These are phyloP conservation scores for Panulirus ornatus DNA, from an alignment of 1,140 invertebrate species.

Conservation along the genomic window DNA sequence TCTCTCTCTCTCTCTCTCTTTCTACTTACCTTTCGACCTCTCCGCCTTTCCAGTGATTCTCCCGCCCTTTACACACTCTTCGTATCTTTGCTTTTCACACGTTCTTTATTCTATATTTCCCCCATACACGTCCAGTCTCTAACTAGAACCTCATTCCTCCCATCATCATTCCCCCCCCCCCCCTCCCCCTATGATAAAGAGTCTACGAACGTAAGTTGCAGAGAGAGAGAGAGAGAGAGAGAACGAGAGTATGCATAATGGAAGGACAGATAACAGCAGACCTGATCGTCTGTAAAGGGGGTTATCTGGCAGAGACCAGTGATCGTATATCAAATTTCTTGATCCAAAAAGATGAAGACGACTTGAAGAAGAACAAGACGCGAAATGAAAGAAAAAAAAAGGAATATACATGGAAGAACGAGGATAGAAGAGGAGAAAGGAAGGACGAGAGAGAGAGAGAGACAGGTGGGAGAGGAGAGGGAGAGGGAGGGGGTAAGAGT, in stretches of 20 bases:
- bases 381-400: neutral
- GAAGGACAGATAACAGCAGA: too few relatives aligned
- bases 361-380: neutral
- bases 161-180: neutral
- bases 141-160: too few relatives aligned
- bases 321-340: too few relatives aligned
- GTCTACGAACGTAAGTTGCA: too few relatives aligned
- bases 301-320: too few relatives aligned
- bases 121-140: neutral
- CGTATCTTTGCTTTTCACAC: neutral
- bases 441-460: neutral
- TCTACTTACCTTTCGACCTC: too few relatives aligned
- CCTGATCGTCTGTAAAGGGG: too few relatives aligned
- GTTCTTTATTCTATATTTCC: neutral
- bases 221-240: neutral
- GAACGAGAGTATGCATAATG: too few relatives aligned
- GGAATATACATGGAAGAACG: neutral
- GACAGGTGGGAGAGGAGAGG: neutral
- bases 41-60: neutral
- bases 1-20: neutral
- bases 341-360: too few relatives aligned
- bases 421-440: neutral
- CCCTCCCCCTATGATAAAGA: neutral
- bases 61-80: neutral
- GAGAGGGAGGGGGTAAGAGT: neutral